A percentile compares a stretch with the other conserved stretches of the same genome.
phyloP scores from a whole-genome alignment of 2,888 invertebrate genomes.

The Scrobipalpa atriplicella region DNA sequence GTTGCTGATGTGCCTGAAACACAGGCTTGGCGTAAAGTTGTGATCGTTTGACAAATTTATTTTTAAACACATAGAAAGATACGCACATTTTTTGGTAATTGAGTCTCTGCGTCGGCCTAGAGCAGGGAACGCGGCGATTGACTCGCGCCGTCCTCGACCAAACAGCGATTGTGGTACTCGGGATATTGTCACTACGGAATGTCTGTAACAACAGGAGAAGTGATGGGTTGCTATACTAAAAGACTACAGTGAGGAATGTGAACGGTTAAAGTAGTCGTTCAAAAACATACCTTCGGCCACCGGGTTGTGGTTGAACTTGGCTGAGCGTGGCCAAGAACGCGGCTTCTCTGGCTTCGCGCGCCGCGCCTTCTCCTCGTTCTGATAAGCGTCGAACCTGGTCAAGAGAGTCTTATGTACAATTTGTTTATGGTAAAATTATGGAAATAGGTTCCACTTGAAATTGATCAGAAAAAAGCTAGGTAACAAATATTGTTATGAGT shows the following conservation, averaged over 20 bases:
- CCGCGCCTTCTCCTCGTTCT: conserved; percentile 90
- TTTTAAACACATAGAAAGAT: conserved; percentile 15
- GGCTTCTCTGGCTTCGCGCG: conserved; percentile 89
- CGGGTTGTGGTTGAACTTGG: conserved; percentile 87
- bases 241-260: too few species aligned
- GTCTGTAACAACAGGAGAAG: conserved; percentile 73
- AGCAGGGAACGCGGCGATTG: conserved; percentile 89
- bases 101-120: conserved; percentile 75
- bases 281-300: conserved; percentile 83
- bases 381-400: conserved; percentile 88
- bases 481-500: too few species aligned
- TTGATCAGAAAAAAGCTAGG: too few species aligned
- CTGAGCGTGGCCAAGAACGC: conserved; percentile 92
- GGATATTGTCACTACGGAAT: conserved; percentile 94
- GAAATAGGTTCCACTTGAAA: too few species aligned
- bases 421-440: too few species aligned
- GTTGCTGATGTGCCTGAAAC: conserved; percentile 86
- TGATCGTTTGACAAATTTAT: not conserved
- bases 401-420: not conserved
- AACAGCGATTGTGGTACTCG: conserved; percentile 90
- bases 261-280: too few species aligned
- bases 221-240: too few species aligned
- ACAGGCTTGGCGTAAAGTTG: conserved; percentile 24
- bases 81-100: conserved; percentile 73
- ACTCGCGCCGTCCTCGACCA: conserved; percentile 90